phyloP scores from a whole-genome alignment of 2,888 invertebrate species.

The Drosophila atroscutellata region DNA sequence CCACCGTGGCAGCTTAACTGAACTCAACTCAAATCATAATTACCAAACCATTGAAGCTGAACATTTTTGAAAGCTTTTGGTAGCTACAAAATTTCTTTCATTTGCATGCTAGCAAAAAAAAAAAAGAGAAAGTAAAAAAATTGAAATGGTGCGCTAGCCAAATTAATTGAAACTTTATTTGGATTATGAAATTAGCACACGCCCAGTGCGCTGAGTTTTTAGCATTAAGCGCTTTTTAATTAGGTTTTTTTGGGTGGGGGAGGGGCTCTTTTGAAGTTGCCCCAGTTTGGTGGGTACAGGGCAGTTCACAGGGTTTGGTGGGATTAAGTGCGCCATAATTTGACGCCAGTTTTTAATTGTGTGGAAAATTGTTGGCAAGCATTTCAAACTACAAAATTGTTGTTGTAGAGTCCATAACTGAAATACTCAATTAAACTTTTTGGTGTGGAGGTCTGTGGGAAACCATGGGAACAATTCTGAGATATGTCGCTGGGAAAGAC shows the following conservation, averaged over 20 bases:
- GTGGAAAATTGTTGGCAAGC: conserved; percentile 65
- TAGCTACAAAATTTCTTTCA: conserved; percentile 49
- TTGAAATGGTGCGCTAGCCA: conserved; percentile 55
- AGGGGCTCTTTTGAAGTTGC: conserved; percentile 43
- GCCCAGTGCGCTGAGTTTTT: conserved; percentile 53
- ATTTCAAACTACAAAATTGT: conserved; percentile 45
- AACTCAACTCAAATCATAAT: conserved; percentile 50
- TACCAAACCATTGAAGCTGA: conserved; percentile 58
- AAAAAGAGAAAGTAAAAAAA: conserved; percentile 15
- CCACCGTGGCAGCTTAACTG: conserved; percentile 4
- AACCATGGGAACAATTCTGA: conserved; percentile 14
- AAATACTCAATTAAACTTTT: conserved; percentile 66
- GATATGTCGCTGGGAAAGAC: conserved; percentile 11
- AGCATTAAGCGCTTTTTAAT: conserved; percentile 76
- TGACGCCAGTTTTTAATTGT: conserved; percentile 71
- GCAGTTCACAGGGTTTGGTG: background rate
- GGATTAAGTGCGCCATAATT: conserved; percentile 59
- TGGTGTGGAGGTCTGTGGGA: background rate
- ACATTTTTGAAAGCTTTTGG: conserved; percentile 47
- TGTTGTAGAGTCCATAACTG: conserved; percentile 28
- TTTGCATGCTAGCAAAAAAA: conserved; percentile 24
- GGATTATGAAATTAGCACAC: conserved; percentile 79
- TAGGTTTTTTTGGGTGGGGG: conserved; percentile 55
- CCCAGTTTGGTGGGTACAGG: conserved; percentile 9
- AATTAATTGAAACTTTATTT: conserved; percentile 81